A percentile compares a stretch with the other conserved stretches of the same genome.
Evolutionary conservation across 1,140 invertebrate genomes (phyloP).

Genomic region (Listronotus bonariensis): DNA sequence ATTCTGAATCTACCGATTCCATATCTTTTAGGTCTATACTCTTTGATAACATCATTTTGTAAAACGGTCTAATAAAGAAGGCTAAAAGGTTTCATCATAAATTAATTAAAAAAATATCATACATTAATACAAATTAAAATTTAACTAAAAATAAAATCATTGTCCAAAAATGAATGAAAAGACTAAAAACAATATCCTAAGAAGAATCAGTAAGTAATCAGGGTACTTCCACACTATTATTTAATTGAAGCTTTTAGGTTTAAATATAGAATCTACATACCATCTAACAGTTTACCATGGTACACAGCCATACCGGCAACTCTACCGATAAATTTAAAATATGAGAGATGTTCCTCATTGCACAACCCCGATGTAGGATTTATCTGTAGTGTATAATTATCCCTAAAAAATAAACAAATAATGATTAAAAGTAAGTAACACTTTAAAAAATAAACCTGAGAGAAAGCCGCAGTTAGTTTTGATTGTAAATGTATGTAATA

Average conservation of each 20-base stretch:
- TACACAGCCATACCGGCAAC: conserved; percentile 99
- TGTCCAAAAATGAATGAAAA: not conserved
- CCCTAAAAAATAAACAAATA: conserved; percentile 62
- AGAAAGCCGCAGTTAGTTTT: no score
- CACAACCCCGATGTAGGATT: conserved; percentile 96
- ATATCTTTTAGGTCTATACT: conserved; percentile 94
- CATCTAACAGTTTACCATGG: conserved; percentile 96
- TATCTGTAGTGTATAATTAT: conserved; percentile 99
- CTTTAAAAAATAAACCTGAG: no score
- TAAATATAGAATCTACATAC: conserved; percentile 57
- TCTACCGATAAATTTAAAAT: conserved; percentile 98
- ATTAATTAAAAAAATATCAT: no score
- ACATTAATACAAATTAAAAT: no score
- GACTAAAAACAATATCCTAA: no score
- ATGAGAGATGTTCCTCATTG: conserved; percentile 96
- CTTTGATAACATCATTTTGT: conserved; percentile 99
- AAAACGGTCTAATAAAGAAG: conserved; percentile 99
- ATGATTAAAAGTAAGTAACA: no score
- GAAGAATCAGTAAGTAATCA: no score
- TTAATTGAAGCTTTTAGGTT: not conserved
- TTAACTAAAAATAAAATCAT: not conserved
- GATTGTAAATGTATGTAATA: no score
- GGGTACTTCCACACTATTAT: no score
- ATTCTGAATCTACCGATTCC: conserved; percentile 98
- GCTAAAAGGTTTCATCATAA: conserved; percentile 73